Base-by-base conservation (phyloP, 2,888 invertebrate genomes). In the Cheilosia impressa region DNA sequence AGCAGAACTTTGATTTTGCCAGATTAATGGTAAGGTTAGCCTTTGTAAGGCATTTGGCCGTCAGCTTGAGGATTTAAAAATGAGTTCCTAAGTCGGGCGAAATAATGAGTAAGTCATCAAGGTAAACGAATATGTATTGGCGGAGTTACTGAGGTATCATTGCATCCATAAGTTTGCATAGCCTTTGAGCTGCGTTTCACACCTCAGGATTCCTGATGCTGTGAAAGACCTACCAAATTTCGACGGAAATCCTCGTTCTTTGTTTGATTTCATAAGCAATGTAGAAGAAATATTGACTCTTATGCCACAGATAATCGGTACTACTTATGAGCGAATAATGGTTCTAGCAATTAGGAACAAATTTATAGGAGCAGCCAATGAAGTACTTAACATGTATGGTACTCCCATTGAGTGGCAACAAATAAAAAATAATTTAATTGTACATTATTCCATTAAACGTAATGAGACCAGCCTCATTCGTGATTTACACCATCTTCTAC, bases 351-450 rank as follows among this genome's bases (percentile, higher is more conserved):
- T n/a, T n/a, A n/a, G n/a, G n/a, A n/a, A n/a, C n/a, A n/a, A n/a
- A n/a, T n/a, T n/a, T n/a, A n/a, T n/a, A n/a, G n/a, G n/a, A n/a
- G n/a, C n/a, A n/a, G n/a, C n/a, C n/a, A n/a, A n/a, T n/a, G n/a
- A 87, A 66, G 71, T 87, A 4, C 57, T 88, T 4, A 88, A 87
- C 57, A 79, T 87, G 60, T 88, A 87, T 41, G 87, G 87, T 1
- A 88, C 85, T 13, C 55, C 68, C 9, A n/a, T 81, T 22, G 17
- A 55, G 19, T 88, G 82, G 87, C 58, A 66, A 31, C 19, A 80
- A 15, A 87, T 27, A 27, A 27, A 27, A 27, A 27, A 27, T 27
- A 27, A 27, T 27, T 27, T 27, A 27, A 27, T 27, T 27, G 24
- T 27, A 27, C 24, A 27, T 5, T 27, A 27, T 27, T 27, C 4